Evolutionary conservation across 2,797 vertebrate genomes (phyloP).

Genomic region (Heliangelus exortis): DNA sequence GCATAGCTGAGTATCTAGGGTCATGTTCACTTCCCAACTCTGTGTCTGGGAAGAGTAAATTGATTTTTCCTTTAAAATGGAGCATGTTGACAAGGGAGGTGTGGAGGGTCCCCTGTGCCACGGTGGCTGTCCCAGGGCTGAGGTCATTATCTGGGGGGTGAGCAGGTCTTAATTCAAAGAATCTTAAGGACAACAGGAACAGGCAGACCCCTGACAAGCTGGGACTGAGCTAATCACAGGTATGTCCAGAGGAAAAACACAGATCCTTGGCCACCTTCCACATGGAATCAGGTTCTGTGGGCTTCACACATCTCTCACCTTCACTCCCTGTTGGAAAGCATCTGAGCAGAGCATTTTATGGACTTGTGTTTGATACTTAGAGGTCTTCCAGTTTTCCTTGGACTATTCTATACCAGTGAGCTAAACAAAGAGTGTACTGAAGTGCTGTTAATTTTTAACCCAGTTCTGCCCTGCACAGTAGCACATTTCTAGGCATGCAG

Average conservation of each 20-base stretch:
- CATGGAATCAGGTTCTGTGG: neutral
- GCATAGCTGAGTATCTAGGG: neutral
- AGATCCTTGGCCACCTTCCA: neutral
- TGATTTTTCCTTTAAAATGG: neutral
- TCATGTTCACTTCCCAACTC: neutral
- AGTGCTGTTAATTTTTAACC: conserved; percentile 6
- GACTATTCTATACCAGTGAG: neutral
- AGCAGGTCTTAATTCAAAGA: neutral
- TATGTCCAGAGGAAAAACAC: neutral
- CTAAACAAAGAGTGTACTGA: neutral
- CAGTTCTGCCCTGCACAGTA: neutral
- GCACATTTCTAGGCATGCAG: neutral
- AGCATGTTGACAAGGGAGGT: neutral
- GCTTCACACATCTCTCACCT: neutral
- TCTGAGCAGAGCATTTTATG: neutral
- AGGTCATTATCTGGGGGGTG: neutral
- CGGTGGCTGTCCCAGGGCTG: neutral
- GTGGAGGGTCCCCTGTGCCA: neutral
- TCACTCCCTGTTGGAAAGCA: neutral
- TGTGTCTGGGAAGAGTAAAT: neutral
- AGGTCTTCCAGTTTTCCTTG: neutral
- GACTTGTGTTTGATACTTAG: neutral
- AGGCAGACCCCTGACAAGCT: neutral
- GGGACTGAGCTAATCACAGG: neutral
- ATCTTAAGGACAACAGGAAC: neutral